Conservation (phyloP, 2,113 vertebrate genomes). For the Hyla sarda region DNA sequence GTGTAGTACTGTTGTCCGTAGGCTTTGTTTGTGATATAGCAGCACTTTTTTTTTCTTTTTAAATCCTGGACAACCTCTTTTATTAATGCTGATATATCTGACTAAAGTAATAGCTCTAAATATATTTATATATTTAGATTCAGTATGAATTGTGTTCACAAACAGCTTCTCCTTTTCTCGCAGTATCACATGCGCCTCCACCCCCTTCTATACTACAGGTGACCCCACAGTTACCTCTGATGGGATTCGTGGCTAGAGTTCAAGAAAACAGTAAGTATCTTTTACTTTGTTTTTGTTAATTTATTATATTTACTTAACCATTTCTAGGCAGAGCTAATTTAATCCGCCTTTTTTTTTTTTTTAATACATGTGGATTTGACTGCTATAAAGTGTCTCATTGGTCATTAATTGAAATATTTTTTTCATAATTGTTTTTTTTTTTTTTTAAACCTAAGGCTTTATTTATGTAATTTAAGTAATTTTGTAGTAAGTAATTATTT, state of each 20-base stretch:
- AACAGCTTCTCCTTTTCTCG: slow-evolving; percentile 72
- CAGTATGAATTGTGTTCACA: slow-evolving; percentile 44
- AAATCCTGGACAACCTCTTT: neutral
- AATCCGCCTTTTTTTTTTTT: too few species aligned
- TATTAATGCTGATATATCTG: neutral
- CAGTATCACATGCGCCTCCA: slow-evolving; percentile 92
- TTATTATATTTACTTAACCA: too few species aligned
- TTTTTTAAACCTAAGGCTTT: too few species aligned
- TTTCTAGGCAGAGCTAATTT: too few species aligned
- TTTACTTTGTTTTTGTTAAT: too few species aligned
- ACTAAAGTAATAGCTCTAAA: neutral
- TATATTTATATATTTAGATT: neutral
- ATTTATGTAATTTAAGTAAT: too few species aligned
- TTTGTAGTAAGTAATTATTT: too few species aligned
- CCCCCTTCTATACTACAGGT: slow-evolving; percentile 98
- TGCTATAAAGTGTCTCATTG: too few species aligned
- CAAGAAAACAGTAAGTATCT: slow-evolving; percentile 99
- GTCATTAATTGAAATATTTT: too few species aligned
- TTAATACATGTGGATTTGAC: too few species aligned
- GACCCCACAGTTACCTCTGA: slow-evolving; percentile 98
- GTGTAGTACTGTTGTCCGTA: neutral
- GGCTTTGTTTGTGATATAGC: neutral
- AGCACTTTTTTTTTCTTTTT: neutral
- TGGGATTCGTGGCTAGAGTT: slow-evolving; percentile 99
- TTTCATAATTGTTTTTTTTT: too few species aligned